phyloP scores from a whole-genome alignment of 2,113 vertebrate species.

The Arizona elegans region DNA sequence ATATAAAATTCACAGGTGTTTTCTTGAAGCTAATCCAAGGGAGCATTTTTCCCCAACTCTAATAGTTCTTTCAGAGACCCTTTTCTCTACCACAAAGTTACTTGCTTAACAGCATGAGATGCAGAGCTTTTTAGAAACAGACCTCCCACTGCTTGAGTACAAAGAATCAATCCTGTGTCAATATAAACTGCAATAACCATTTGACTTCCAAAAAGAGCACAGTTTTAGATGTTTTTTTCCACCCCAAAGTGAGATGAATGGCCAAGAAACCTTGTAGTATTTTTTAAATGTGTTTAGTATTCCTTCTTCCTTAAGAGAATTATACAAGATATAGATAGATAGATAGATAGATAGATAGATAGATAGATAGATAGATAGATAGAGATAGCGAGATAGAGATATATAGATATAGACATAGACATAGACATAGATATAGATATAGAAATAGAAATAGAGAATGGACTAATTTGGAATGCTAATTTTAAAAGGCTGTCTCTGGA shows the following conservation, averaged over 20 bases:
- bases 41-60: no score
- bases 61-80: background rate
- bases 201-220: constrained; percentile 12
- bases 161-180: constrained; percentile 34
- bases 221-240: background rate
- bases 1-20: background rate
- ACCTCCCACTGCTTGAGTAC: constrained; percentile 11
- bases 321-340: no score
- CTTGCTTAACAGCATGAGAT: constrained; percentile 34
- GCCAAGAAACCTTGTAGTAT: no score
- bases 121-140: constrained; percentile 25
- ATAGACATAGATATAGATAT: no score
- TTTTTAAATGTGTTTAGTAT: no score
- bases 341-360: no score
- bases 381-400: no score
- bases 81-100: background rate
- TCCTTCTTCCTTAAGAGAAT: no score
- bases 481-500: background rate
- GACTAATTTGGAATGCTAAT: constrained; percentile 16
- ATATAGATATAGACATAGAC: no score
- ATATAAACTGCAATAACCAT: background rate
- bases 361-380: no score
- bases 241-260: background rate
- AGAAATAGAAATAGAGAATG: no score
- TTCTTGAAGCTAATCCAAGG: background rate